Base-by-base conservation (phyloP, 2,888 invertebrate genomes). In the Caenorhabditis imperialis region DNA sequence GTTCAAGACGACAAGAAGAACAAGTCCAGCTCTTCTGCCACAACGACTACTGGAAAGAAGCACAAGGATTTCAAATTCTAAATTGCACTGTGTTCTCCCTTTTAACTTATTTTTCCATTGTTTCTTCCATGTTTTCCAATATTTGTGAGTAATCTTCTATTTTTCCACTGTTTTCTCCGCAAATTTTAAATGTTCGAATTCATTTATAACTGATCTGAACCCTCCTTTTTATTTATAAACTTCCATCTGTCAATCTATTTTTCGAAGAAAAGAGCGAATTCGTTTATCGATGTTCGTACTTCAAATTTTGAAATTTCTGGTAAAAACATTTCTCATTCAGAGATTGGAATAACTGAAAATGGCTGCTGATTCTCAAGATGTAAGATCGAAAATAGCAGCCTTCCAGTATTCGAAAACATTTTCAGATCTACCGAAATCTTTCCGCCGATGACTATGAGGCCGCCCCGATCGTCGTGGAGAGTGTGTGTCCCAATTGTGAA, bases 1-100 rank as follows among this genome's bases (percentile, higher is more conserved):
- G 85, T 77, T 18, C 85, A 85, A 33, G 86, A 88, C 58, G 81
- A 84, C 55, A 87, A 88, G 77, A 88, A 86, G 77, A 60, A 78
- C 50, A 65, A 75, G 33, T 54, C 65, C 5, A 44, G 63, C 20
- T 53, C 69, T n/a, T 60, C 63, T 7, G 54, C 75, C 3, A 45
- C 69, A 10, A 45, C 53, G 18, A 33, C 71, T 10, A 69, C 63
- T 22, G 57, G 65, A 45, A 88, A 88, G 79, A 88, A 86, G 71
- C 78, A 86, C 74, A 88, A 86, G 61, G 86, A 88, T 54, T 88
- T 88, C 83, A 88, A 88, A 65, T 88, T 88, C 63, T 88, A 48
- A 73, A 35, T 18, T 27, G n/a, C n/a, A n/a, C n/a, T n/a, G n/a
- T n/a, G 4, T 35, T 22, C 23, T 20, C 40, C 20, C n/a, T 62